Evolutionary conservation across 1,140 invertebrate species (phyloP).

Genomic region (Philotrypesis tridentata): DNA sequence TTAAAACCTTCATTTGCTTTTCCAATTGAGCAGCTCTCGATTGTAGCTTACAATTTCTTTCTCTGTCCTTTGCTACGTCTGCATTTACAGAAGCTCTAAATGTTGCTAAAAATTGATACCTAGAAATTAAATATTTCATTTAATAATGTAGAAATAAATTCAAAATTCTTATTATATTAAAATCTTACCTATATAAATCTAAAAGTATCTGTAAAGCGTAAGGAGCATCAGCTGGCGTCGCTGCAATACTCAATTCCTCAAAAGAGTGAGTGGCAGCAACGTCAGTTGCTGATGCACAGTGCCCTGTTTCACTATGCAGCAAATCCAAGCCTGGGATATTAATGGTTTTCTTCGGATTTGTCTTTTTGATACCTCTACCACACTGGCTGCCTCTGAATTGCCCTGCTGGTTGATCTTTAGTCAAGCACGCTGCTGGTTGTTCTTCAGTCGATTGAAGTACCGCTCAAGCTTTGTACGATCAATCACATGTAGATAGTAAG

Average conservation of each 20-base stretch:
- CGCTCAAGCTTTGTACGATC: slow-evolving; percentile 96
- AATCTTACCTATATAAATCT: slow-evolving; percentile 79
- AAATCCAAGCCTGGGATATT: slow-evolving; percentile 91
- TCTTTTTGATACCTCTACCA: slow-evolving; percentile 74
- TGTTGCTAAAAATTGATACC: slow-evolving; percentile 86
- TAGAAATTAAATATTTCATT: slow-evolving; percentile 54
- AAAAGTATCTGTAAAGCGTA: slow-evolving; percentile 90
- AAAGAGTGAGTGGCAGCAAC: slow-evolving; percentile 76
- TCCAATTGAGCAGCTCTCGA: slow-evolving; percentile 88
- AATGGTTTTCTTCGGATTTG: slow-evolving; percentile 78
- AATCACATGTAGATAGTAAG: slow-evolving; percentile 97
- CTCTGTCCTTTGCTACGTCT: slow-evolving; percentile 89
- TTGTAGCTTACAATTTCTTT: slow-evolving; percentile 86
- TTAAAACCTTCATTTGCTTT: slow-evolving; percentile 92
- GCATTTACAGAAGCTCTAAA: slow-evolving; percentile 83
- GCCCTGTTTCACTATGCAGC: slow-evolving; percentile 91
- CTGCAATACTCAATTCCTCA: slow-evolving; percentile 86
- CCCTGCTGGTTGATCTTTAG: no score
- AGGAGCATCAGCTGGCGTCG: slow-evolving; percentile 84
- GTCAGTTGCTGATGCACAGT: slow-evolving; percentile 93
- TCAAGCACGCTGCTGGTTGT: slow-evolving; percentile 88
- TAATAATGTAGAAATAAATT: not conserved
- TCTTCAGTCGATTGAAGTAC: slow-evolving; percentile 94
- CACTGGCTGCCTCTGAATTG: slow-evolving; percentile 70
- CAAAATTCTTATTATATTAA: not conserved